Base-by-base conservation (phyloP, 2,888 invertebrate genomes). In the Limnephilus rhombicus region DNA sequence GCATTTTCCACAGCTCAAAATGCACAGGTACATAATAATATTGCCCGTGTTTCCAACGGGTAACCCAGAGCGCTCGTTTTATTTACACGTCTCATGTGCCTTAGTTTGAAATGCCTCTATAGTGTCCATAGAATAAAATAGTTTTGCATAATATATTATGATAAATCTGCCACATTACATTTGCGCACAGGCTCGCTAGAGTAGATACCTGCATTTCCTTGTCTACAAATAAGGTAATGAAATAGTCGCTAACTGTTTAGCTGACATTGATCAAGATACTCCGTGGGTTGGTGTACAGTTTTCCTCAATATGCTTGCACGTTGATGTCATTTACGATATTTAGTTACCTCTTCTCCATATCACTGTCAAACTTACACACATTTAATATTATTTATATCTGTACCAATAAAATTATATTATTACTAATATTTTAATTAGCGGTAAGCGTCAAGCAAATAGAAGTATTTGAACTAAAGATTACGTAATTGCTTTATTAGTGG, bases 91-190 rank as follows among this genome's bases (percentile, higher is more conserved):
- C 85, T 45, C 82, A 90, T 37, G 24, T 37, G 41, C 90, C 80
- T 90, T 85, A 41, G 85, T 90, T 80, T 90, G 1, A 68, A 90
- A 90, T 85, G 85, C 90, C 80, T 49, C 45, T 12, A 45, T 12
- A 45, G 45, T 12, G 45, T 45, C 85, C 53, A 85, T 85, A 90
- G 83, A 85, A 85, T 90, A 53, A 85, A 34, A 68, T 34, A 80
- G 37, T 90, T 85, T 29, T 31, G 45, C 41, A 90, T 37, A 37
- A 37, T 37, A 37, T 90, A 85, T 90, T 90, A 85, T 85, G 80
- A 90, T 90, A 87, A 87, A 68, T 49, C 87, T 53, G 49, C 87
- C 68, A 34, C 24, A 37, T 83, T 83, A 37, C 83, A 15, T 41
- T 83, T 24, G 31, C 34, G 83, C 83, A 24, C 31, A 83, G 34